Evolutionary conservation across 2,797 vertebrate genomes (phyloP).

Genomic region (Premnoplex brunnescens): DNA sequence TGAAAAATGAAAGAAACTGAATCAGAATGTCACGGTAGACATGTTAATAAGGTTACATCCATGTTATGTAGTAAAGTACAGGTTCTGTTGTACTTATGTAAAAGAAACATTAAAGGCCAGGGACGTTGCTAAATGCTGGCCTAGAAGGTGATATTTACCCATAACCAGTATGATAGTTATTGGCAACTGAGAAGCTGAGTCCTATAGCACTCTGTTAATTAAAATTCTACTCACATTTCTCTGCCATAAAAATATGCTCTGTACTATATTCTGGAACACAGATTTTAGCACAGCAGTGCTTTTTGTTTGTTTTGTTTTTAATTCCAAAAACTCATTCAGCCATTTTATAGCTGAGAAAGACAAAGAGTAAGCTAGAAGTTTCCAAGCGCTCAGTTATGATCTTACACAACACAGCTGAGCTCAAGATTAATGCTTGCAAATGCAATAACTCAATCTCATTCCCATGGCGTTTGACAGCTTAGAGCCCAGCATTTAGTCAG

Average conservation of each 20-base stretch:
- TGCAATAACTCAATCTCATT: neutral
- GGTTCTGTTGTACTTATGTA: slow-evolving; percentile 37
- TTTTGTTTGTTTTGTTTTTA: slow-evolving; percentile 58
- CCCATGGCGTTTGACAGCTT: neutral
- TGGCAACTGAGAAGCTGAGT: slow-evolving; percentile 11
- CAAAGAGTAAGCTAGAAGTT: slow-evolving; percentile 17
- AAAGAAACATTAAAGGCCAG: slow-evolving; percentile 36
- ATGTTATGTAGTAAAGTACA: neutral
- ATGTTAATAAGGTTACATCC: neutral
- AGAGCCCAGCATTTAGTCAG: neutral
- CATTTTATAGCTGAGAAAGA: slow-evolving; percentile 41
- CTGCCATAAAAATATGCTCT: slow-evolving; percentile 60
- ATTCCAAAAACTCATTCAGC: slow-evolving; percentile 39
- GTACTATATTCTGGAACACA: slow-evolving; percentile 50
- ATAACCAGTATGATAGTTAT: slow-evolving; percentile 2
- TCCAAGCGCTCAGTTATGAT: slow-evolving; percentile 19
- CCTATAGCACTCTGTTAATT: slow-evolving; percentile 54
- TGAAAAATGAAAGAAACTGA: neutral
- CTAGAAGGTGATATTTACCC: slow-evolving; percentile 40
- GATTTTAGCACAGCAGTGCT: slow-evolving; percentile 47
- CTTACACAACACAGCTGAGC: neutral
- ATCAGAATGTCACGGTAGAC: neutral
- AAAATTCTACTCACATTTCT: slow-evolving; percentile 68
- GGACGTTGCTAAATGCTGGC: slow-evolving; percentile 1
- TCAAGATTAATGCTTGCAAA: neutral